These are phyloP conservation scores for Panagrolaimus sp. DNA, from an alignment of 1,140 invertebrate species.

Conservation along the genomic window DNA sequence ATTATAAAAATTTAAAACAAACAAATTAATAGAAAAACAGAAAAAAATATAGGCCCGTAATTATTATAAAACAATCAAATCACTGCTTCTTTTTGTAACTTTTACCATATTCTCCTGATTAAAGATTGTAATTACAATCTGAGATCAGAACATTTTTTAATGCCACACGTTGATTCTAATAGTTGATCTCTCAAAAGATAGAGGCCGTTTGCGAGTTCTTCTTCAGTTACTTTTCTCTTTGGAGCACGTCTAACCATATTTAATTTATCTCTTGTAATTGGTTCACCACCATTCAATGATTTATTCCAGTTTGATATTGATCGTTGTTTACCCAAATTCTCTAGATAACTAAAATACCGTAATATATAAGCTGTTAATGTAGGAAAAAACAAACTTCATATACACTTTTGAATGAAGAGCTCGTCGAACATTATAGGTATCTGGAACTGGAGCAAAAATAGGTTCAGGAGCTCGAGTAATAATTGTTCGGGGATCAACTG, in stretches of 20 bases:
- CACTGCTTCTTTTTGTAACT: background rate
- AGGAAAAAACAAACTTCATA: background rate
- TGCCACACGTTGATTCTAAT: constrained; percentile 6
- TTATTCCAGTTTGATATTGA: background rate
- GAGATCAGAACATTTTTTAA: background rate
- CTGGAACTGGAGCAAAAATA: constrained; percentile 83
- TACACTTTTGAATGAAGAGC: constrained; percentile 20
- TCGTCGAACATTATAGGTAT: constrained; percentile 23
- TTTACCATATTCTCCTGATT: background rate
- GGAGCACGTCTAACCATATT: background rate
- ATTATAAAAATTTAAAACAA: too few species aligned
- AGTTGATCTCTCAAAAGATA: constrained; percentile 11
- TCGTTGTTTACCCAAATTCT: constrained; percentile 21
- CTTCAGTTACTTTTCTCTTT: constrained; percentile 5
- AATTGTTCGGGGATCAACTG: constrained; percentile 25
- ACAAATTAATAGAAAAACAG: too few species aligned
- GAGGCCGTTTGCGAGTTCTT: constrained; percentile 10
- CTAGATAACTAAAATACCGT: constrained; percentile 15
- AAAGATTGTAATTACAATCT: background rate
- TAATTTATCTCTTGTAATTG: background rate
- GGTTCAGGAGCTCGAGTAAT: constrained; percentile 66
- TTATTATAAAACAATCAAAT: background rate
- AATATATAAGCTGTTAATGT: background rate
- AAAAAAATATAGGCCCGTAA: too few species aligned
- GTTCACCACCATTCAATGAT: background rate